Evolutionary conservation across 23 tunicate genomes (phyloP).

Genomic region (Oikopleura dioica): DNA sequence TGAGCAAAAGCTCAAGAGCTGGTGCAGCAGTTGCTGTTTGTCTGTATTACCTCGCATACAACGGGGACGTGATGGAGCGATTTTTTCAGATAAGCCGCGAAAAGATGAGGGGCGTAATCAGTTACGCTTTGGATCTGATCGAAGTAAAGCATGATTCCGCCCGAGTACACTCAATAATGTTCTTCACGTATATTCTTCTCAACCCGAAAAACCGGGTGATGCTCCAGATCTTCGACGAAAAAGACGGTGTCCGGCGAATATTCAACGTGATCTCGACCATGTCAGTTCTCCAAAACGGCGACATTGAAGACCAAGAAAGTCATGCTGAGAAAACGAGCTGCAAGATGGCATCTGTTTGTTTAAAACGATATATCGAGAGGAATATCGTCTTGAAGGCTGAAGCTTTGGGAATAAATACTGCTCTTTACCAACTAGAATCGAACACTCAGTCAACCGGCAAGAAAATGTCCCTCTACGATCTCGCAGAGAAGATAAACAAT

Average conservation of each 20-base stretch:
- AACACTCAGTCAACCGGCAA: neutral
- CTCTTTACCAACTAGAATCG: neutral
- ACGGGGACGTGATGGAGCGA: slow-evolving; percentile 63
- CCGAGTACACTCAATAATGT: slow-evolving; percentile 40
- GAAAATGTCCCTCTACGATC: neutral
- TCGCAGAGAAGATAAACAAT: neutral
- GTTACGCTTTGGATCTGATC: slow-evolving; percentile 43
- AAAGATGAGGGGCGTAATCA: slow-evolving; percentile 29
- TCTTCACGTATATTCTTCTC: slow-evolving; percentile 23
- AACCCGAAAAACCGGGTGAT: slow-evolving; percentile 30
- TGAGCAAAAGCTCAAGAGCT: slow-evolving; percentile 39
- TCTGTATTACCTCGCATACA: slow-evolving; percentile 50
- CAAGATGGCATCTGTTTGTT: neutral
- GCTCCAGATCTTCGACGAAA: slow-evolving; percentile 40
- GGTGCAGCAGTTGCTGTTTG: slow-evolving; percentile 57
- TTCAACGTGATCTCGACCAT: neutral
- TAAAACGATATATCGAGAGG: neutral
- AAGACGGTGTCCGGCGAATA: slow-evolving; percentile 10
- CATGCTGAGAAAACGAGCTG: neutral
- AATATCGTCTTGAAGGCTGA: neutral
- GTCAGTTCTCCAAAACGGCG: neutral
- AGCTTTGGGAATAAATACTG: neutral
- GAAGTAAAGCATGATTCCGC: slow-evolving; percentile 79
- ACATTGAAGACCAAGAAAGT: neutral
- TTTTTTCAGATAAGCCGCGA: slow-evolving; percentile 29